Conservation (phyloP, 2,888 invertebrate genomes). For the Stramonita haemastoma region DNA sequence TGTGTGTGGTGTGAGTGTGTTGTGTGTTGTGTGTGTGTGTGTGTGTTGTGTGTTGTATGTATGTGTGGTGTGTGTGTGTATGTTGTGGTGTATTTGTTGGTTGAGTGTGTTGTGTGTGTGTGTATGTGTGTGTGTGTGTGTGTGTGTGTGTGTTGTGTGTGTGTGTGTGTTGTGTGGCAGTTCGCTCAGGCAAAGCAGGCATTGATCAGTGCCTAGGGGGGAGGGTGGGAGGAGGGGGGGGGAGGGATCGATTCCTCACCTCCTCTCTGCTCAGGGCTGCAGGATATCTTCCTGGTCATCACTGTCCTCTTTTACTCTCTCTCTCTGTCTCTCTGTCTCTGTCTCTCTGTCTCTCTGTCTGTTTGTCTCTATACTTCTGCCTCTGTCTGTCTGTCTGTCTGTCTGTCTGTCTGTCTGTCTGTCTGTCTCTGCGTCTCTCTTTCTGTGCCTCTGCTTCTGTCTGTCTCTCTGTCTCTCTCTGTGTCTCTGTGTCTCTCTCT, state of each 20-base stretch:
- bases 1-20: too few species aligned
- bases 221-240: background rate
- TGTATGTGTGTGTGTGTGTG: background rate
- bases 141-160: background rate
- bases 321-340: conserved; percentile 12
- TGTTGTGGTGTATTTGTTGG: background rate
- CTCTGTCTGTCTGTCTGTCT: background rate
- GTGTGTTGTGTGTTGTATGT: background rate
- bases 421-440: background rate
- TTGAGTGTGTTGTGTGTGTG: too few species aligned
- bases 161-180: background rate
- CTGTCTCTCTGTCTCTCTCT: conserved; percentile 1
- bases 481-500: background rate
- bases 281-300: too few species aligned
- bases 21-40: too few species aligned
- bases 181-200: too few species aligned
- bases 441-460: background rate
- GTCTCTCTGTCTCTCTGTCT: conserved; percentile 15
- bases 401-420: background rate
- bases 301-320: background rate
- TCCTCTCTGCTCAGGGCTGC: too few species aligned
- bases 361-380: background rate
- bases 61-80: background rate
- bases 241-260: background rate
- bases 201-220: background rate